Evolutionary conservation across 2,888 invertebrate species (phyloP).

Genomic region (Callyntrura guangdongensis): DNA sequence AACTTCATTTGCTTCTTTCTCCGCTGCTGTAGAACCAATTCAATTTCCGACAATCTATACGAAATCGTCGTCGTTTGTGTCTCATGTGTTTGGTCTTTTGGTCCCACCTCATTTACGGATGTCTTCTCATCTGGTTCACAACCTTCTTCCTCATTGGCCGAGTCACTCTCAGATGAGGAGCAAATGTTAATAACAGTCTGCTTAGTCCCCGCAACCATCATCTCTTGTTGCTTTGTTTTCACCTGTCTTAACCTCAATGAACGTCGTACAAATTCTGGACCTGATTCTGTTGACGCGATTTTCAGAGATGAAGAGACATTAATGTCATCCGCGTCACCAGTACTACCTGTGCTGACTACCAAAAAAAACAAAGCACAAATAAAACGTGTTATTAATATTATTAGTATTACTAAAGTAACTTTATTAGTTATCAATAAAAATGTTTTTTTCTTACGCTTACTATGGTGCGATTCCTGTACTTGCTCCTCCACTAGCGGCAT

Average conservation of each 20-base stretch:
- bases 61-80: too few species aligned
- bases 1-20: background rate
- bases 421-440: too few species aligned
- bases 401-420: too few species aligned
- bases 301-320: too few species aligned
- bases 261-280: background rate
- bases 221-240: background rate
- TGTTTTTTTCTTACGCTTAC: background rate
- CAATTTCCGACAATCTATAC: too few species aligned
- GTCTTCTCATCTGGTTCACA: background rate
- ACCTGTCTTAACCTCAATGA: background rate
- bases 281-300: too few species aligned
- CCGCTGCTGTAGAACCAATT: too few species aligned
- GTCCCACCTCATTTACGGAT: background rate
- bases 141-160: background rate
- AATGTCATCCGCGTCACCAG: too few species aligned
- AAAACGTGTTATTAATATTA: too few species aligned
- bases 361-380: too few species aligned
- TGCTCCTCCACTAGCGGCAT: slow-evolving; percentile 12
- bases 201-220: background rate
- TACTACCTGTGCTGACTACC: too few species aligned
- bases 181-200: background rate
- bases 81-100: too few species aligned
- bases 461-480: background rate
- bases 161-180: background rate